These are phyloP conservation scores for Aleiodes sp. DNA, from an alignment of 1,140 invertebrate genomes.

Conservation along the genomic window DNA sequence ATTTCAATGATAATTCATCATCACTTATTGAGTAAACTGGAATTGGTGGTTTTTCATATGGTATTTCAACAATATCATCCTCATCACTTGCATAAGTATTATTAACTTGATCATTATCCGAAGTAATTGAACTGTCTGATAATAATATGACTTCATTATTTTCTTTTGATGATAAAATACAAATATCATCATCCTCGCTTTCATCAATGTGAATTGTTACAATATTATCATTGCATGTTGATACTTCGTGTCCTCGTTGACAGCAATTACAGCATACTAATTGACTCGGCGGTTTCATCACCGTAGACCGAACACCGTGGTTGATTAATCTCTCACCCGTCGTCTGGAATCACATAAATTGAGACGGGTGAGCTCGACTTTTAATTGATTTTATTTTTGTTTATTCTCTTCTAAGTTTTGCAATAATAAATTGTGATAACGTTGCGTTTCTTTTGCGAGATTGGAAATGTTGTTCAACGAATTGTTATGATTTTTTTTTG, in stretches of 20 bases:
- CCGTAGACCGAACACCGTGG: not conserved
- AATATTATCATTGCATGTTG: not conserved
- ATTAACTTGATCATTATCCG: not conserved
- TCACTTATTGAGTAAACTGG: not conserved
- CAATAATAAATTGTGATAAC: too few relatives aligned
- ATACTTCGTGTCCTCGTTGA: not conserved
- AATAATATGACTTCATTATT: not conserved
- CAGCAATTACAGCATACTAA: not conserved
- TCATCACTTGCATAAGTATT: not conserved
- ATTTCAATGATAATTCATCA: not conserved
- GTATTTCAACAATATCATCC: conserved; percentile 4
- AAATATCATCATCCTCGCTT: not conserved
- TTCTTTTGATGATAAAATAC: not conserved
- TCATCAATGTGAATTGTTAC: not conserved
- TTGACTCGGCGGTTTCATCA: not conserved
- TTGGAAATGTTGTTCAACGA: not conserved
- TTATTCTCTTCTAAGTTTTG: too few relatives aligned
- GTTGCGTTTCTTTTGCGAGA: not conserved
- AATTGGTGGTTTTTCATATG: not conserved
- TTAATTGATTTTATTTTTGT: not conserved
- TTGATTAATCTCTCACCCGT: conserved; percentile 5
- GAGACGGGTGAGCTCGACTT: conserved; percentile 14
- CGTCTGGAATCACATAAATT: conserved; percentile 6
- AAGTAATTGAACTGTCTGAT: not conserved
- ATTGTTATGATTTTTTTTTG: not conserved